Evolutionary conservation across 2,888 invertebrate genomes (phyloP).

Genomic region (Orthosia gothica): DNA sequence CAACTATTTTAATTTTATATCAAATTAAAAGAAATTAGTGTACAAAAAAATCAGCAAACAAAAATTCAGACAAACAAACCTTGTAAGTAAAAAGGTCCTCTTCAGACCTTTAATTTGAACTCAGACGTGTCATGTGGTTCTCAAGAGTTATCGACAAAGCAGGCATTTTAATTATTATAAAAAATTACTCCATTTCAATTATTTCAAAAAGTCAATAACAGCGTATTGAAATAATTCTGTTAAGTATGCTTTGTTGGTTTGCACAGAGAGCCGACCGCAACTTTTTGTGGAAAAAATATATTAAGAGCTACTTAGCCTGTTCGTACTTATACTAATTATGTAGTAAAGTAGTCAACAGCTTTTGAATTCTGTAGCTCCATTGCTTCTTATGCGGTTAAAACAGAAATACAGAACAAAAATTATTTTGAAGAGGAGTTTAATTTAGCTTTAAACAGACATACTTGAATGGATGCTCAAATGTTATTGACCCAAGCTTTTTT

Average conservation of each 20-base stretch:
- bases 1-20: neutral
- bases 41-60: neutral
- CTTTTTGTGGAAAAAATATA: slow-evolving; percentile 47
- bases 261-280: slow-evolving; percentile 65
- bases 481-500: slow-evolving; percentile 33
- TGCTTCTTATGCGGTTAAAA: slow-evolving; percentile 35
- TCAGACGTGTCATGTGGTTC: slow-evolving; percentile 55
- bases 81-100: neutral
- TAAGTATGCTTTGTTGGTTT: slow-evolving; percentile 54
- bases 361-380: slow-evolving; percentile 17
- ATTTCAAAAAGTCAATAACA: slow-evolving; percentile 67
- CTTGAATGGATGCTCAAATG: neutral
- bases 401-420: neutral
- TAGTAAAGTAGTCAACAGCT: slow-evolving; percentile 52
- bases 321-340: slow-evolving; percentile 61
- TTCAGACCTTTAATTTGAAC: slow-evolving; percentile 18
- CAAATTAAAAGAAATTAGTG: no score
- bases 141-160: slow-evolving; percentile 49
- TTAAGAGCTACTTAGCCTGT: slow-evolving; percentile 52
- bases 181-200: slow-evolving; percentile 58
- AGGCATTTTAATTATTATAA: slow-evolving; percentile 55
- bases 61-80: slow-evolving; percentile 1
- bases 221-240: slow-evolving; percentile 62
- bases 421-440: neutral
- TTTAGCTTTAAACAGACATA: slow-evolving; percentile 16